A percentile compares a stretch with the other conserved stretches of the same genome.
These are phyloP conservation scores for Penaeus indicus DNA, from an alignment of 1,140 invertebrate genomes.

Conservation along the genomic window DNA sequence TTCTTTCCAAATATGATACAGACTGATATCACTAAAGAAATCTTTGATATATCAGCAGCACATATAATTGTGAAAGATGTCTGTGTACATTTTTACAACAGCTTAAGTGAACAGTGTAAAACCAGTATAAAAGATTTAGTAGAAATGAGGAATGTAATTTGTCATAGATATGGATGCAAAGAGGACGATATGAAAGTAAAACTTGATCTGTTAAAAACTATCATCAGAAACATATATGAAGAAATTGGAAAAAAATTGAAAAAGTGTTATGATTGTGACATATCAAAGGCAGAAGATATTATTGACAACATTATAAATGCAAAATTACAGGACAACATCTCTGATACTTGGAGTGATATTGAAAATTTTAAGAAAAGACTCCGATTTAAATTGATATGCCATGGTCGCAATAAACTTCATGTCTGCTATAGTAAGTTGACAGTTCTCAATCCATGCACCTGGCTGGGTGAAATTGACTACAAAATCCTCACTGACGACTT, in stretches of 20 bases:
- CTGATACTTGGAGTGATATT: background rate
- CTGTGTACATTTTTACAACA: background rate
- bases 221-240: conserved; percentile 19
- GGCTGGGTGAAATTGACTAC: background rate
- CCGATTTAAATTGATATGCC: background rate
- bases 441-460: conserved; percentile 39
- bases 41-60: conserved; percentile 34
- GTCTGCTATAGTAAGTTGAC: background rate
- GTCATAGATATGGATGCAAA: background rate
- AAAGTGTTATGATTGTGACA: conserved; percentile 4
- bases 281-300: background rate
- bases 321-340: background rate
- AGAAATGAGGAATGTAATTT: conserved; percentile 19
- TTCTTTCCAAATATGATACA: background rate
- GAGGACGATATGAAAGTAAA: background rate
- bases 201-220: background rate
- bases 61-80: background rate
- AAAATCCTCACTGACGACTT: conserved; percentile 13
- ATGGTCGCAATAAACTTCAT: conserved; percentile 16
- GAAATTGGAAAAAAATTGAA: background rate
- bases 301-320: conserved; percentile 15
- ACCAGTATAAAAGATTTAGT: background rate
- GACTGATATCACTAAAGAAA: background rate
- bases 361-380: background rate
- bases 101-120: background rate